Base-by-base conservation (phyloP, 2,888 invertebrate genomes). In the Megaustenia siamemsis region DNA sequence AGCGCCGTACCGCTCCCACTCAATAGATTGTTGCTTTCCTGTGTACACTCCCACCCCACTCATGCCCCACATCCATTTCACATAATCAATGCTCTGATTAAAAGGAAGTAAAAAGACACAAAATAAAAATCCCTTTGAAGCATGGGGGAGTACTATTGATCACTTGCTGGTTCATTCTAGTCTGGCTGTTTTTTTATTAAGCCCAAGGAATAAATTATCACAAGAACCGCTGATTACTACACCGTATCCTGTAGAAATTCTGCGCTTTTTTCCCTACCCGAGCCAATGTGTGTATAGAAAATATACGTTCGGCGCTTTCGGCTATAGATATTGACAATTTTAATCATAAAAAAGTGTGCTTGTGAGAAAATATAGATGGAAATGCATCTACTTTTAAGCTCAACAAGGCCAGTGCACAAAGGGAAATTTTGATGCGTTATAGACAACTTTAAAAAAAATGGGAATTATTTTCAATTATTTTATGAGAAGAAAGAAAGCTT, bases 111-210 rank as follows among this genome's bases (percentile, higher is more conserved):
- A 49, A 32, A 32, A 32, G 32, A 32, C 24, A 8, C 28, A 73
- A 73, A 32, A 28, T 35, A n/a, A 73, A 53, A 73, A 45, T 49
- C 32, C 18, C 28, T 73, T 73, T 73, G 73, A 73, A 73, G 73
- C 49, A 4, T 32, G 49, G 73, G 32, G 28, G 49, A 49, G 49
- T 43, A 73, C 32, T 49, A 73, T 49, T 73, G 73, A 73, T 73
- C 73, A 73, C 3, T 45, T 49, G 73, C 49, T 73, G 73, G 73
- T 73, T 32, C 32, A 49, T 73, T 73, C 49, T 49, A 32, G 73
- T 49, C 35, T 32, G 21, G 73, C 28, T 73, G 73, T 28, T 49
- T 28, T n/a, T n/a, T 73, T 5, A 49, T 73, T 73, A 71, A 35
- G 49, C 73, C 4, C 18, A 15, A 18, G 28, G 73, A 73, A 73